These are phyloP conservation scores for Cryptomyrus ogoouensis DNA, from an alignment of 2,113 vertebrate species.

Conservation along the genomic window DNA sequence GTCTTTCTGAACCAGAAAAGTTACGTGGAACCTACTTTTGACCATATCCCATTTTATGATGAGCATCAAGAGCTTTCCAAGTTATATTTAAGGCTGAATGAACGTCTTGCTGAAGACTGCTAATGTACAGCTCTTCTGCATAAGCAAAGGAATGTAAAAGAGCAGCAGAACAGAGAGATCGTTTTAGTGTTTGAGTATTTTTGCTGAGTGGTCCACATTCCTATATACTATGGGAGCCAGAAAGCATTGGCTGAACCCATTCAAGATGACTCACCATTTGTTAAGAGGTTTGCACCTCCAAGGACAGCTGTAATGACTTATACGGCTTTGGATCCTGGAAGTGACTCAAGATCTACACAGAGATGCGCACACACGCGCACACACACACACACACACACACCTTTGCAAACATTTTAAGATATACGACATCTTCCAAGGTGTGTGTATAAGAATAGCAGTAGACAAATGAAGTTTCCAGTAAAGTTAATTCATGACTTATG, in stretches of 20 bases:
- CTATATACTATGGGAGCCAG: conserved; percentile 41
- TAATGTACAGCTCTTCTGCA: neutral
- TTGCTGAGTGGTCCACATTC: conserved; percentile 47
- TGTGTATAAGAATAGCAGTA: neutral
- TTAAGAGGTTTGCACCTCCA: conserved; percentile 28
- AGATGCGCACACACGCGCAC: neutral
- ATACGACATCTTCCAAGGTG: neutral
- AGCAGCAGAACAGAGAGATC: conserved; percentile 12
- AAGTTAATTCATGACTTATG: neutral
- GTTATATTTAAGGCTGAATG: neutral
- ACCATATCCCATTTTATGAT: neutral
- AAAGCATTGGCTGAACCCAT: conserved; percentile 31
- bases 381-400: neutral
- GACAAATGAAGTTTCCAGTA: neutral
- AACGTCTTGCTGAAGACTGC: neutral
- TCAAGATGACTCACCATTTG: conserved; percentile 36
- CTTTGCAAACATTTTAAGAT: neutral
- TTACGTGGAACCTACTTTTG: neutral
- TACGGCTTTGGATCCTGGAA: conserved; percentile 35
- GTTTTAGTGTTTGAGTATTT: conserved; percentile 24
- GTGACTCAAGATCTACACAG: conserved; percentile 16
- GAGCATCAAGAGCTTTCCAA: neutral
- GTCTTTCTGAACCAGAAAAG: neutral
- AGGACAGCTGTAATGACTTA: conserved; percentile 39
- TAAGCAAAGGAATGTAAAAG: conserved; percentile 14